Evolutionary conservation across 1,140 invertebrate genomes (phyloP), one percentile per base, ranked within the genome.

Genomic region (Littorina saxatilis): DNA sequence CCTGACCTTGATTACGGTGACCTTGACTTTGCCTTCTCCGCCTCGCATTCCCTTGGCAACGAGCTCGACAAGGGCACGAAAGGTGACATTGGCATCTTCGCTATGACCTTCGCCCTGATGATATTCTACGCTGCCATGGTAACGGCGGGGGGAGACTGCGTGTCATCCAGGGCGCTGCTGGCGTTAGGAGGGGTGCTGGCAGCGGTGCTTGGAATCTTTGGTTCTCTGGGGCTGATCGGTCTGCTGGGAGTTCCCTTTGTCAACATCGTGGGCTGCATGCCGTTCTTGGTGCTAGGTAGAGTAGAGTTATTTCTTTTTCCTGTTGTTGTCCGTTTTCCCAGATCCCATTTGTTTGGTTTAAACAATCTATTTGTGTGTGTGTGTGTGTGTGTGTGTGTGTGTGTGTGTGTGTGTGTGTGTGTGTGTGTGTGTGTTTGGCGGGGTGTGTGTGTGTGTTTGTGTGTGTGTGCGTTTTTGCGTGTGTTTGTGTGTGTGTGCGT

Each of bases 221-320:
- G 97, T 2, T 97, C 97, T 0, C 99, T 99, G 88, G 98, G 98
- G 58, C 93, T 97, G 66, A 96, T 97, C 84, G 96, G 97, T 90
- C 98, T 98, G 92, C 93, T 95, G 75, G 97, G 97, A 7, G 95
- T 98, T 66, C 96, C 97, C 82, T 99, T 99, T 92, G 99, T 99
- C 87, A 97, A 97, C 29, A 97, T 99, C 81, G 98, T 98, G 91
- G 94, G 98, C 68, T 97, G 97, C 0, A 97, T 97, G 1, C 98
- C 98, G 3, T 98, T 99, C 89, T 94, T 99, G 50, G 97, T 98
- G 95, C 96, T 98, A 84, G 97, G 97, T 98, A 94, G n/a, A n/a
- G n/a, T n/a, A 96, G 95, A 93, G 0, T 23, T 39, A 1, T 58
- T 70, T 70, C 7, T 70, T 15, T 70, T 32, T 7, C 58, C 5